A percentile compares a stretch with the other conserved stretches of the same genome.
phyloP scores from a whole-genome alignment of 1,140 invertebrate genomes.

The Rhopalosiphum padi region DNA sequence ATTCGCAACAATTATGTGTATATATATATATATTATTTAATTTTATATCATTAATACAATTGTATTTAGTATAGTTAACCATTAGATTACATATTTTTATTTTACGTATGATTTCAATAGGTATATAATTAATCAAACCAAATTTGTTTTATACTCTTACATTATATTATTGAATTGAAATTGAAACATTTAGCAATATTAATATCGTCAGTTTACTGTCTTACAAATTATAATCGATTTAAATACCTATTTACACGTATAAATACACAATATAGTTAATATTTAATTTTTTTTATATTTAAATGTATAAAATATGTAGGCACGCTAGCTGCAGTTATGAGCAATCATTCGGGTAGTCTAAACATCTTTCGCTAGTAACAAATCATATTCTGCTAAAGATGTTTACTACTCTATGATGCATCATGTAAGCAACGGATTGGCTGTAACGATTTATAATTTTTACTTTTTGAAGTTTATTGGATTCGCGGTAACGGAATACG shows the following conservation, averaged over 20 bases:
- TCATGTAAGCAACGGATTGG: slow-evolving; percentile 24
- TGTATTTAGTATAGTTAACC: background rate
- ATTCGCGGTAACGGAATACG: slow-evolving; percentile 30
- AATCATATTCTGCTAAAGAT: slow-evolving; percentile 54
- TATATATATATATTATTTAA: background rate
- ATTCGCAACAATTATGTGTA: background rate
- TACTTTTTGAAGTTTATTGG: background rate
- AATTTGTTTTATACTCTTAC: background rate
- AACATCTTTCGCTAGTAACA: slow-evolving; percentile 49
- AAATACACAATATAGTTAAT: background rate
- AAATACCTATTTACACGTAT: background rate
- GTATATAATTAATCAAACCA: background rate
- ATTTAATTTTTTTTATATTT: background rate
- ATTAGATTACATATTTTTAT: background rate
- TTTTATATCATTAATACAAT: background rate
- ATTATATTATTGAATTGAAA: background rate
- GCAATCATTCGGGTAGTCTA: slow-evolving; percentile 44
- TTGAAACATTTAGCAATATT: background rate
- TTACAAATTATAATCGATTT: background rate
- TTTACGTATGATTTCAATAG: background rate
- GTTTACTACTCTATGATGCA: slow-evolving; percentile 54
- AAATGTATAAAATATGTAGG: background rate
- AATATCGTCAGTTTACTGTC: background rate
- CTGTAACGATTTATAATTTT: background rate
- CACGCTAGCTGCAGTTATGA: background rate